phyloP scores from a whole-genome alignment of 2,797 vertebrate genomes.

The Leptoclinus maculatus region DNA sequence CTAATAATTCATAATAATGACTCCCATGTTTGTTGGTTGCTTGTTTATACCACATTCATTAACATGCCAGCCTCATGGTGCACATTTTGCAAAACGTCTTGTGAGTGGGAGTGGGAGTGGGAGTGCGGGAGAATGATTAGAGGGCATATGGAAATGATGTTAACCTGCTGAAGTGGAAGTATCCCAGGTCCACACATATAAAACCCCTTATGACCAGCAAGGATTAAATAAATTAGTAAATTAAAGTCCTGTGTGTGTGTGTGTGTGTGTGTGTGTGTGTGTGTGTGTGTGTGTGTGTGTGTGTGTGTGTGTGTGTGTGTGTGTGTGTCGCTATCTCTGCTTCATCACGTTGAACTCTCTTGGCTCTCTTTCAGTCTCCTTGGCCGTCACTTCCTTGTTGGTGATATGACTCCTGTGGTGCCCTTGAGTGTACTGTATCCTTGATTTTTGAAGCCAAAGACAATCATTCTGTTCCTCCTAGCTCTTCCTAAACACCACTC shows the following conservation, averaged over 20 bases:
- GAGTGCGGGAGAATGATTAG: slow-evolving; percentile 67
- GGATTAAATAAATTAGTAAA: slow-evolving; percentile 47
- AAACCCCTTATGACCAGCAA: slow-evolving; percentile 23
- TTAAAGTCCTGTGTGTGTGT: slow-evolving; percentile 7
- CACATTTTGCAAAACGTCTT: slow-evolving; percentile 59
- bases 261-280: neutral
- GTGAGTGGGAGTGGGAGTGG: slow-evolving; percentile 68
- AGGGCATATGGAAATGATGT: slow-evolving; percentile 75
- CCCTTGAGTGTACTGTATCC: slow-evolving; percentile 62
- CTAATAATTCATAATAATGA: slow-evolving; percentile 80
- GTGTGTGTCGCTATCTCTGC: slow-evolving; percentile 33
- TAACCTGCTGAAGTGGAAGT: slow-evolving; percentile 59
- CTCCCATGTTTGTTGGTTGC: slow-evolving; percentile 61
- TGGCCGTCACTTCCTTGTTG: slow-evolving; percentile 63
- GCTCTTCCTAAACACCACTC: slow-evolving; percentile 4
- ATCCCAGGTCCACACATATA: slow-evolving; percentile 39
- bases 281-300: neutral
- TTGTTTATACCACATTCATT: slow-evolving; percentile 75
- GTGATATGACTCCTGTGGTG: slow-evolving; percentile 51
- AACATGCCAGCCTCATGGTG: slow-evolving; percentile 66
- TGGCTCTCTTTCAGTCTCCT: slow-evolving; percentile 65
- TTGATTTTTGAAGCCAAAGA: slow-evolving; percentile 56
- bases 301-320: neutral
- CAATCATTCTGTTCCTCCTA: slow-evolving; percentile 1
- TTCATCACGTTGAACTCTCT: slow-evolving; percentile 45